Conservation (phyloP, 1,140 invertebrate genomes). For the Drosophila setifemur region DNA sequence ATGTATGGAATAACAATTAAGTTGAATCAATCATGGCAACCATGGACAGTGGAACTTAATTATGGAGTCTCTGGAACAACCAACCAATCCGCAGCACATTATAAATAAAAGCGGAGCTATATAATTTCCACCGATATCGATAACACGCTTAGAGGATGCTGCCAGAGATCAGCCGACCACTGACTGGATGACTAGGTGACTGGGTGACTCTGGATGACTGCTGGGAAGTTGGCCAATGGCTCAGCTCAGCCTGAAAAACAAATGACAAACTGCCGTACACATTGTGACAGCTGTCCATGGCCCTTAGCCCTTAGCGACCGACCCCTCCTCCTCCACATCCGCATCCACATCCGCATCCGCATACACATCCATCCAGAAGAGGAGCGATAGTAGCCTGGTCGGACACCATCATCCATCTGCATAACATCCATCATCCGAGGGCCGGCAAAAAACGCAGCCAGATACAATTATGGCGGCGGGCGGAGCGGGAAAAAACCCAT, state of each 20-base stretch:
- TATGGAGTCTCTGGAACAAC: no score
- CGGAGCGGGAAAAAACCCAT: slow-evolving; percentile 37
- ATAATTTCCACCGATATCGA: slow-evolving; percentile 38
- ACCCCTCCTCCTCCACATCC: not conserved
- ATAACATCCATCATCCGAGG: slow-evolving; percentile 61
- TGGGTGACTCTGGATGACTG: no score
- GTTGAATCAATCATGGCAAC: no score
- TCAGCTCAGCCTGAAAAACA: slow-evolving; percentile 20
- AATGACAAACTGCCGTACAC: slow-evolving; percentile 63
- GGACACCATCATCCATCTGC: slow-evolving; percentile 56
- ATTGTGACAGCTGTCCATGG: slow-evolving; percentile 50
- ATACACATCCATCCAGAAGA: not conserved
- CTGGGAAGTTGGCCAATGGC: no score
- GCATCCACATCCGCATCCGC: not conserved
- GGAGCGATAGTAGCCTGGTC: slow-evolving; percentile 35
- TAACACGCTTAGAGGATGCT: slow-evolving; percentile 35
- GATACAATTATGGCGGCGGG: slow-evolving; percentile 65
- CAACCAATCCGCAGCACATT: no score
- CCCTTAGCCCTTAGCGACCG: not conserved
- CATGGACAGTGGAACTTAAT: no score
- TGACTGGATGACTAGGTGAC: no score
- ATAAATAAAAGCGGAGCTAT: slow-evolving; percentile 6
- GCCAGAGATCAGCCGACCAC: slow-evolving; percentile 18
- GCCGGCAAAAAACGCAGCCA: slow-evolving; percentile 32
- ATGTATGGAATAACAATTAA: no score